Base-by-base conservation (phyloP, 2,113 vertebrate species). In the Mastomys coucha region DNA sequence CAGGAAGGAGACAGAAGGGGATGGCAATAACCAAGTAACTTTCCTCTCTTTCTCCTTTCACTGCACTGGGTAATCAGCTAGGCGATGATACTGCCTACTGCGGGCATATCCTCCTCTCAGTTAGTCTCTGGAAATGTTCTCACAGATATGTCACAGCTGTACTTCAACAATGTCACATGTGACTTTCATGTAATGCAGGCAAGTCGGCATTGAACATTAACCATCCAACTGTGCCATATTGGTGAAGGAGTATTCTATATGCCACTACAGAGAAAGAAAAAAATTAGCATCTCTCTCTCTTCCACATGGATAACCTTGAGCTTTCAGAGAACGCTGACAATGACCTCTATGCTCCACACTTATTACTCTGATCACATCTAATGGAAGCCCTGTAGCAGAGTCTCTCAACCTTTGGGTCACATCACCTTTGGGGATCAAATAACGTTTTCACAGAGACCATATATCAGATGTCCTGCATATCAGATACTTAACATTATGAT, bases 291-390 rank as follows among this genome's bases (percentile, higher is more conserved):
- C 42, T 45, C 19, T 89, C 67, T 65, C 19, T 36, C 69, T n/a
- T 33, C 22, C 16, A 10, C 31, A 72, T 39, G 1, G 36, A 51
- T 20, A 51, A 51, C 11, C n/a, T 85, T 2, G 12, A 7, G 45
- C 85, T 92, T 82, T 13, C n/a, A 80, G 65, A 51, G 65, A 70
- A 86, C 20, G 39, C 5, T 45, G 80, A n/a, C 16, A 75, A 33
- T 7, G 5, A 12, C 17, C 22, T 8, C 16, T 60, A 10, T 4
- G 10, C 0, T 7, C 6, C 12, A 8, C 31, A 42, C 17, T 85
- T 53, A 36, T 51, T 51, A 75, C n/a, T 73, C 60, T 31, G 39
- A 88, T 51, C 33, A 51, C 13, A 7, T 28, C 19, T 65, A 26
- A 5, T 7, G 76, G 70, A 67, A 36, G 58, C 39, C 69, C n/a